Evolutionary conservation across 2,797 vertebrate genomes (phyloP), one percentile per base, ranked within the genome.

Genomic region (Ctenochaetus hawaiiensis): DNA sequence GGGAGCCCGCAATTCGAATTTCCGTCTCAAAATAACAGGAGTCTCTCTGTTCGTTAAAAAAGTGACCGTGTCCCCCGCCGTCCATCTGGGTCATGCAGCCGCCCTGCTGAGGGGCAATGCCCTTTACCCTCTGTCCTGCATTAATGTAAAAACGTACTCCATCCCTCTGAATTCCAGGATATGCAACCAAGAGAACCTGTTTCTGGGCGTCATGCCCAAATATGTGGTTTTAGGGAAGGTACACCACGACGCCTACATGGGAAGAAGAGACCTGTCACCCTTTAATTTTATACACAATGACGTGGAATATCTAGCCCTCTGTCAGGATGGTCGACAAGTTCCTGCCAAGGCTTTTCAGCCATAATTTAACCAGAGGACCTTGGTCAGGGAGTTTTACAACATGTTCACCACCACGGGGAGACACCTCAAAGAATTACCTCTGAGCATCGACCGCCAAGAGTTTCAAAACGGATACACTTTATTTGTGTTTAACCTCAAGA

Each of bases 151-250:
- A 49, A 69, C 14, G 7, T 54, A n/a, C 49, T 76, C 56, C 6
- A 57, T 78, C 9, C 71, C 43, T 1, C 16, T 48, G 13, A 68
- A 80, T 12, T 72, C 51, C 11, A 43, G 34, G 5, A 22, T 70
- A 2, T 71, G 60, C n/a, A 75, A 47, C 48, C 47, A 61, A 1
- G 48, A 76, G 10, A 79, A 76, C 20, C 53, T 72, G 0, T 30
- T 30, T 30, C 26, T 30, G 26, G 26, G 26, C 26, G 26, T 30
- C 26, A 30, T 30, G 26, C 26, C 26, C 26, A 52, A 52, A 52
- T 52, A 52, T 10, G 16, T 52, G 9, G 49, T 52, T 22, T 13
- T 52, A 11, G 49, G 49, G 2, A 52, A 23, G 49, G 49, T 52
- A 1, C n/a, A 52, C 16, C 49, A 23, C 11, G 11, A 52, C 2